Conservation (phyloP, 2,113 vertebrate genomes). For the Colistium nudipinnis region DNA sequence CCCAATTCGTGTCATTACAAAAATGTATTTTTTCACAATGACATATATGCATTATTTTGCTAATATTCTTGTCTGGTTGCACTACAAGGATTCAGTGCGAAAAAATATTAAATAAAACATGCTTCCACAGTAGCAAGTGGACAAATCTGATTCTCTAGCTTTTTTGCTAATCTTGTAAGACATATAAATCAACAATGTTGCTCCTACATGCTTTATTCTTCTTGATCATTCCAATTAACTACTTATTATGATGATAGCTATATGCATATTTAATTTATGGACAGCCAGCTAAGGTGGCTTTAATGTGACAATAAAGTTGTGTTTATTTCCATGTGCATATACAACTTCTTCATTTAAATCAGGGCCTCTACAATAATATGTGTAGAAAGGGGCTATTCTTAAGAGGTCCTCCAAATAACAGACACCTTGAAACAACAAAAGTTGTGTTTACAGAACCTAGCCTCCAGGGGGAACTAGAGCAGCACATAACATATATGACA, state of each 20-base stretch:
- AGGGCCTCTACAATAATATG: not conserved
- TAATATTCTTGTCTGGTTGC: too few species aligned
- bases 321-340: not conserved
- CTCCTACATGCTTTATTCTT: not conserved
- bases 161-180: not conserved
- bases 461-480: constrained; percentile 34
- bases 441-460: not conserved
- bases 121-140: too few species aligned
- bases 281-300: not conserved
- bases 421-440: too few species aligned
- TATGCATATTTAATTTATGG: not conserved
- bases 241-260: not conserved
- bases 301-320: not conserved
- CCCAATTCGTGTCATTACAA: too few species aligned
- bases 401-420: too few species aligned
- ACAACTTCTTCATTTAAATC: not conserved
- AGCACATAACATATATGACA: not conserved
- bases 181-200: not conserved
- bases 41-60: too few species aligned
- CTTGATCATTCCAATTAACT: too few species aligned
- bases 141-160: not conserved
- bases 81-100: too few species aligned
- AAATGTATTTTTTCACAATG: too few species aligned
- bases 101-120: too few species aligned
- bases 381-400: too few species aligned